These are phyloP conservation scores for Neodon shergylaensis DNA, from an alignment of 2,113 vertebrate species.

Conservation along the genomic window DNA sequence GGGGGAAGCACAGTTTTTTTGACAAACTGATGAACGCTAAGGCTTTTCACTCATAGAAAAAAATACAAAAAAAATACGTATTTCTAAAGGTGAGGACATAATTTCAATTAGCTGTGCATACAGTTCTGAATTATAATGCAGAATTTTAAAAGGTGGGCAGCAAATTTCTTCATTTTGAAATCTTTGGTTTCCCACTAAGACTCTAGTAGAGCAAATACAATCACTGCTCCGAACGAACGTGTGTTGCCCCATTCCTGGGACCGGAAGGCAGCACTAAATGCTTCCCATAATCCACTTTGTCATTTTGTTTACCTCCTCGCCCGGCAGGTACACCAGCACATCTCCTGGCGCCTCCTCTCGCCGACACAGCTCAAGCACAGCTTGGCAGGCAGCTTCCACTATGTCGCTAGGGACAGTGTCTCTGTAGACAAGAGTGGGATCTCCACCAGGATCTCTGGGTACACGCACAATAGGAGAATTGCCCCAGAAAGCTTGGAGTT, in stretches of 20 bases:
- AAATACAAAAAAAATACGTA: slow-evolving; percentile 16
- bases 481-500: slow-evolving; percentile 87
- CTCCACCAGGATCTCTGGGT: background rate
- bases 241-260: background rate
- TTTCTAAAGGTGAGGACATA: background rate
- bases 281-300: background rate
- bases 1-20: background rate
- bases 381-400: slow-evolving; percentile 87
- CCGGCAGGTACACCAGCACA: slow-evolving; percentile 89
- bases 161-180: background rate
- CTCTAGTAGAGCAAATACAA: background rate
- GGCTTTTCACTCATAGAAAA: slow-evolving; percentile 40
- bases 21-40: slow-evolving; percentile 39
- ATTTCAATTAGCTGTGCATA: slow-evolving; percentile 9
- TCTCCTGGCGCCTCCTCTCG: slow-evolving; percentile 86
- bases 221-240: background rate
- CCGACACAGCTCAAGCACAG: slow-evolving; percentile 88
- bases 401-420: slow-evolving; percentile 80
- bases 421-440: slow-evolving; percentile 76
- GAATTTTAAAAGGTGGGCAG: background rate
- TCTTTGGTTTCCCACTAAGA: background rate
- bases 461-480: slow-evolving; percentile 82
- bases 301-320: slow-evolving; percentile 87
- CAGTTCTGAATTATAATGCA: background rate
- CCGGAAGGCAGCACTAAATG: background rate